Evolutionary conservation across 2,797 vertebrate species (phyloP).

Genomic region (Trachurus trachurus): DNA sequence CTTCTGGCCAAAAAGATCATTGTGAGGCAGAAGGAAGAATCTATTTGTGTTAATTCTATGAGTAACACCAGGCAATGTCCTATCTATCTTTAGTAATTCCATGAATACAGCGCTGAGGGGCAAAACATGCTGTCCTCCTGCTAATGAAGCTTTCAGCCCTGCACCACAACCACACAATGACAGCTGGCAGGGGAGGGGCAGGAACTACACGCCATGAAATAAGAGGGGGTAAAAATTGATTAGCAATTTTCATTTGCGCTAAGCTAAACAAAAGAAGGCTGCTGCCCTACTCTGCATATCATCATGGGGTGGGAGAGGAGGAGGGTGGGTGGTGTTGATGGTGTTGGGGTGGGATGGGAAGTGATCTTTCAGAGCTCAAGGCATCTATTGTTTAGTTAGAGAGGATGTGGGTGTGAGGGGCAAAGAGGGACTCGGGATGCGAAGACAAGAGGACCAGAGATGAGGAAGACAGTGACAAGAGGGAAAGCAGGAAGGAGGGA

Average conservation of each 20-base stretch:
- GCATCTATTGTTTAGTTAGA: constrained; percentile 76
- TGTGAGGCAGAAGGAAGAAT: constrained; percentile 33
- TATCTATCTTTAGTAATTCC: constrained; percentile 80
- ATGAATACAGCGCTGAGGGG: constrained; percentile 91
- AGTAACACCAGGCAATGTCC: constrained; percentile 66
- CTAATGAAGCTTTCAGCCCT: constrained; percentile 97
- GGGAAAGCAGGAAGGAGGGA: constrained; percentile 34
- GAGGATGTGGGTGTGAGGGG: constrained; percentile 65
- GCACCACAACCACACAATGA: constrained; percentile 96
- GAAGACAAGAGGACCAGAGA: constrained; percentile 36
- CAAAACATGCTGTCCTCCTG: constrained; percentile 91
- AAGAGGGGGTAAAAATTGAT: constrained; percentile 94
- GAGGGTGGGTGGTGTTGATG: constrained; percentile 63
- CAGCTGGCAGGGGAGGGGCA: constrained; percentile 94
- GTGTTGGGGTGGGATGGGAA: constrained; percentile 69
- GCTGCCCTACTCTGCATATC: constrained; percentile 87
- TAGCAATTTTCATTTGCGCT: constrained; percentile 93
- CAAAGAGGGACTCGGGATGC: constrained; percentile 42
- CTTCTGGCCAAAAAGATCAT: constrained; percentile 33
- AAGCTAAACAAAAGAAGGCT: constrained; percentile 90
- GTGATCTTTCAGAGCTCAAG: constrained; percentile 76
- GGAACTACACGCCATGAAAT: constrained; percentile 95
- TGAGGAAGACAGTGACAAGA: constrained; percentile 32
- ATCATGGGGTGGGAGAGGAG: constrained; percentile 76
- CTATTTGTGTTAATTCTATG: constrained; percentile 58